phyloP scores from a whole-genome alignment of 23 tunicate species.

The Styela plicata region DNA sequence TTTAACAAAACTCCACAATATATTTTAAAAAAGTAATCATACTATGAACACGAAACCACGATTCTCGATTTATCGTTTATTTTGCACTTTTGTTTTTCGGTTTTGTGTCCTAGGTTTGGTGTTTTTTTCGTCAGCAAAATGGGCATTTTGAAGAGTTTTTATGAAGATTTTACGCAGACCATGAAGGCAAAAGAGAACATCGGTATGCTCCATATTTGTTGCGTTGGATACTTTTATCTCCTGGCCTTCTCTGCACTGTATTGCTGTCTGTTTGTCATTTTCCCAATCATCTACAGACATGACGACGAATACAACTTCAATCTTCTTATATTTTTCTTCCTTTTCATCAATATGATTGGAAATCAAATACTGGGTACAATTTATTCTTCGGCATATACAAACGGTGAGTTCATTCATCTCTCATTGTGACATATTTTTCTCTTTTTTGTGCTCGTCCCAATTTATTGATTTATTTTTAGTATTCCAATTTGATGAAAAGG shows the following conservation, averaged over 20 bases:
- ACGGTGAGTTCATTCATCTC: too few species aligned
- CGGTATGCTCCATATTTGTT: conserved; percentile 29
- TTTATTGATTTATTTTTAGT: too few species aligned
- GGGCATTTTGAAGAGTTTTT: not conserved
- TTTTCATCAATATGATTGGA: conserved; percentile 79
- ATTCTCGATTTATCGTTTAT: not conserved
- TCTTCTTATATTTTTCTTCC: conserved; percentile 21
- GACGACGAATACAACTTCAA: conserved; percentile 19
- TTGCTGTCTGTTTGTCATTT: conserved; percentile 50
- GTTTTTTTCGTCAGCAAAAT: too few species aligned
- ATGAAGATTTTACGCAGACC: not conserved
- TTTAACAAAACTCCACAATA: too few species aligned
- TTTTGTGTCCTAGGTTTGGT: too few species aligned
- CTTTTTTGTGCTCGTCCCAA: too few species aligned
- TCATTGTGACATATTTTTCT: too few species aligned
- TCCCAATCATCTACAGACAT: conserved; percentile 48
- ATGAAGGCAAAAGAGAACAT: conserved; percentile 26
- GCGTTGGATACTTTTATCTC: conserved; percentile 50
- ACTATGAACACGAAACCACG: not conserved
- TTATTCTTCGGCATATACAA: conserved; percentile 27
- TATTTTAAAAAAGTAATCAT: too few species aligned
- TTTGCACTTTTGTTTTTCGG: too few species aligned
- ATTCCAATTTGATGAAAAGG: too few species aligned
- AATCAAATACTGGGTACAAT: conserved; percentile 54
- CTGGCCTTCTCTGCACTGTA: conserved; percentile 44